A percentile compares a stretch with the other conserved stretches of the same genome.
phyloP scores from a whole-genome alignment of 1,140 invertebrate species.

The Cyclargus thomasi region DNA sequence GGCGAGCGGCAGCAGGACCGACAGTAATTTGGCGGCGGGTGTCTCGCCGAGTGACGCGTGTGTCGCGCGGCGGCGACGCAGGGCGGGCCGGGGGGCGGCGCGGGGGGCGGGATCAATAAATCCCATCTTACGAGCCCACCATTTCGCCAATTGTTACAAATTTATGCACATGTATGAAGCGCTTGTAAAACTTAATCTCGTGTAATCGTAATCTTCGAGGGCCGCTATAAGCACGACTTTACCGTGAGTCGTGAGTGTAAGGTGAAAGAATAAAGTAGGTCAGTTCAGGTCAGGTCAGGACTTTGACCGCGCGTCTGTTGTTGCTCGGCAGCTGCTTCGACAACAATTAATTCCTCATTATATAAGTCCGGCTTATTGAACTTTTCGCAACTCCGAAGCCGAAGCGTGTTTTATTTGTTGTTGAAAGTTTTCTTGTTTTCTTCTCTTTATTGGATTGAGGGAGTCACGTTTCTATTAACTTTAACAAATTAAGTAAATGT shows the following conservation, averaged over 20 bases:
- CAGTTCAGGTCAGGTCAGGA: too few species aligned
- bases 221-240: background rate
- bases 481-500: too few species aligned
- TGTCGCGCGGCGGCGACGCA: conserved; percentile 29
- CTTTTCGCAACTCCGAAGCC: background rate
- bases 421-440: background rate
- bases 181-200: background rate
- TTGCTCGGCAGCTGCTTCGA: background rate
- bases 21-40: conserved; percentile 58
- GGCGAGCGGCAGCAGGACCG: conserved; percentile 52
- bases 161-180: background rate
- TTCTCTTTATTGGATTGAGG: background rate
- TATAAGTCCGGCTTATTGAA: background rate
- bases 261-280: background rate
- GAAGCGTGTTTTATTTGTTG: background rate
- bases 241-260: background rate
- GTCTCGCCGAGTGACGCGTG: conserved; percentile 36
- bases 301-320: background rate
- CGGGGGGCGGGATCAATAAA: conserved; percentile 44
- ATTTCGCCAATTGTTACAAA: background rate
- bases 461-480: background rate
- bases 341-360: background rate
- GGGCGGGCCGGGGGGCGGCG: conserved; percentile 24
- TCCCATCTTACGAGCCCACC: background rate
- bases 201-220: background rate